Base-by-base conservation (phyloP, 2,113 vertebrate genomes). In the Bufo bufo region DNA sequence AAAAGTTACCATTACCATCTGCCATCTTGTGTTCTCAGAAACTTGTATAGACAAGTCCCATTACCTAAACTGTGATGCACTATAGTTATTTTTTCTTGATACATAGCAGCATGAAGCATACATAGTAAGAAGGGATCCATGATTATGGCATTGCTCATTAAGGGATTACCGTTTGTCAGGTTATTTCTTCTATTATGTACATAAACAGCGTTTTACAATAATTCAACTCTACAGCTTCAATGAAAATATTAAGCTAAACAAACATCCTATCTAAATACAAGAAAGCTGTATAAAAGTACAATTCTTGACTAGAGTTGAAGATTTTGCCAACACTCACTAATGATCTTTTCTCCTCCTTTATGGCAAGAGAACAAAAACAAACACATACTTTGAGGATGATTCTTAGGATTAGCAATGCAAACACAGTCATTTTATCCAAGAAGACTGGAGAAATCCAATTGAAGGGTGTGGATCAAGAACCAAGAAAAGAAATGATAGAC, bases 301-400 rank as follows among this genome's bases (percentile, higher is more conserved):
- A 1, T 54, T 4, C 20, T 19, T 14, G 77, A 78, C 20, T 49
- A 50, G 45, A 10, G 3, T 77, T 49, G 2, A 49, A 50, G 17
- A 77, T 50, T 77, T 49, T 65, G 79, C 79, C 79, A 61, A 17
- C 11, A 17, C 23, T 61, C 79, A 20, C 33, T 81, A 19, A 20
- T 3, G 50, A 65, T 84, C 20, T n/a, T 71, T 50, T 6, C 82
- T 65, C 9, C 63, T 71, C 49, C 17, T 52, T 83, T 63, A 66
- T 50, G 43, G 59, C 63, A 69, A 45, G 52, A 50, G 47, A 84
- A 84, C 20, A 84, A 84, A 71, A 54, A 50, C 45, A 33, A 83
- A 47, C 81, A 52, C 82, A 84, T 81, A 61, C 54, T 59, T 77
- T 63, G 45, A 43, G 23, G 84, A 74, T 75, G 66, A 85, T 33